Percentiles rank a stretch among this genome's conserved stretches.
Conservation (phyloP, 1,140 invertebrate species). For the Bombus balteatus region DNA sequence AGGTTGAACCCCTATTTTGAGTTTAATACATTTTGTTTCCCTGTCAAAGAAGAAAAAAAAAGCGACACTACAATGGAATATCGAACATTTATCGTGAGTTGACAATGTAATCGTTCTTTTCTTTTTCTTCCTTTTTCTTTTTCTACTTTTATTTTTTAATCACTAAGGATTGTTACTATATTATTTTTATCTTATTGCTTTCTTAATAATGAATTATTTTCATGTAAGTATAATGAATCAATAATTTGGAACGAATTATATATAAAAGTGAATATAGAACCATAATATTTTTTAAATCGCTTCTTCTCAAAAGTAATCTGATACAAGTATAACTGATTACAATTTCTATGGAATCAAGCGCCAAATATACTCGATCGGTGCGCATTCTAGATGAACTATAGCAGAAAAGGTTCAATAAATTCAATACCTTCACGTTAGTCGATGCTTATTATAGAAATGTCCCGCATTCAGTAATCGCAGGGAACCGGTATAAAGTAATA, state of each 20-base stretch:
- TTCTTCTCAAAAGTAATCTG: too few species aligned
- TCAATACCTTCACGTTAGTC: conserved; percentile 50
- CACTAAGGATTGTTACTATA: not conserved
- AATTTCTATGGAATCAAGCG: not conserved
- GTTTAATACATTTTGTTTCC: conserved; percentile 21
- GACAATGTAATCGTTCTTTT: not conserved
- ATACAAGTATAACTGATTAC: not conserved
- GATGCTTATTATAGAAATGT: conserved; percentile 51
- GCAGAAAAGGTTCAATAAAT: conserved; percentile 13
- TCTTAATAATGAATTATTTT: not conserved
- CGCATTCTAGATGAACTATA: not conserved
- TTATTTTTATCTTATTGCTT: not conserved
- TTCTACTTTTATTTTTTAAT: not conserved
- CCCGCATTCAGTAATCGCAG: conserved; percentile 24
- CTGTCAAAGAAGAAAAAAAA: conserved; percentile 2
- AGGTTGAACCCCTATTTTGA: conserved; percentile 26
- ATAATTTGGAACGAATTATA: not conserved
- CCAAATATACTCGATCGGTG: conserved; percentile 32
- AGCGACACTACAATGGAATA: conserved; percentile 74
- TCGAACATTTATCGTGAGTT: conserved; percentile 77
- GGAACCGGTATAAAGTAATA: conserved; percentile 42
- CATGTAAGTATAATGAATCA: not conserved
- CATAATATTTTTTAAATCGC: not conserved
- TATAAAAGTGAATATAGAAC: not conserved
- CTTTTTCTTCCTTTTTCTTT: not conserved